A percentile compares a stretch with the other conserved stretches of the same genome.
Conservation (phyloP, 1,140 invertebrate genomes). For the Sminthurinus signatus region DNA sequence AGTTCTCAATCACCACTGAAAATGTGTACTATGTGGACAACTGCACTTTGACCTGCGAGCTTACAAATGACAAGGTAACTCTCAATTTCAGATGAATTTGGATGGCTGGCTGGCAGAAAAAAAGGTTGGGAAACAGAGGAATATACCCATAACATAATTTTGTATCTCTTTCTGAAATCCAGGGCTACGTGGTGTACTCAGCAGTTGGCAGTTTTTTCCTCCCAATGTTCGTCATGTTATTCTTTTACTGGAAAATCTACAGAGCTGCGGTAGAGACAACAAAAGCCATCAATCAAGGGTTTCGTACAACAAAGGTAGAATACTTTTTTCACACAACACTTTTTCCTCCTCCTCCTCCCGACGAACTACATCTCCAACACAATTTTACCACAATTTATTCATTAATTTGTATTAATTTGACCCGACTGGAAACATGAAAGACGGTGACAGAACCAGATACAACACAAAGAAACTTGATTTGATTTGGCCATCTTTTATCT, state of each 20-base stretch:
- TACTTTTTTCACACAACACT: too few species aligned
- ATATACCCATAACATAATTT: too few species aligned
- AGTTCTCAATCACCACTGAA: background rate
- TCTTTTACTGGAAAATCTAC: constrained; percentile 95
- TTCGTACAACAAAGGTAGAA: constrained; percentile 89
- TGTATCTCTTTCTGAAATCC: background rate
- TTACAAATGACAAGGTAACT: constrained; percentile 74
- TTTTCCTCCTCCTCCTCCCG: too few species aligned
- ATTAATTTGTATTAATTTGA: too few species aligned
- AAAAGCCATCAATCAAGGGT: constrained; percentile 77
- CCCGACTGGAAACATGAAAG: too few species aligned
- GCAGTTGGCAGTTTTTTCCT: constrained; percentile 93
- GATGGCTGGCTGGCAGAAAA: too few species aligned
- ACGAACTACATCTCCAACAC: too few species aligned
- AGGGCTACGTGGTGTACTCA: constrained; percentile 66
- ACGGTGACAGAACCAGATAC: too few species aligned
- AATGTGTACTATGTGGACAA: constrained; percentile 24
- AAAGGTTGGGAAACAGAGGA: too few species aligned
- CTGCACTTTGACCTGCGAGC: constrained; percentile 78
- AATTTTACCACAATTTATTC: too few species aligned
- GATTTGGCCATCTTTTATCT: too few species aligned
- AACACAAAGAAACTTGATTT: too few species aligned
- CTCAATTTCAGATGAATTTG: background rate
- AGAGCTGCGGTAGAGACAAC: constrained; percentile 82
- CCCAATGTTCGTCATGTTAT: constrained; percentile 91